A percentile compares a stretch with the other conserved stretches of the same genome.
These are phyloP conservation scores for Clarias macrocephalus DNA, from an alignment of 2,113 vertebrate species.

Conservation along the genomic window DNA sequence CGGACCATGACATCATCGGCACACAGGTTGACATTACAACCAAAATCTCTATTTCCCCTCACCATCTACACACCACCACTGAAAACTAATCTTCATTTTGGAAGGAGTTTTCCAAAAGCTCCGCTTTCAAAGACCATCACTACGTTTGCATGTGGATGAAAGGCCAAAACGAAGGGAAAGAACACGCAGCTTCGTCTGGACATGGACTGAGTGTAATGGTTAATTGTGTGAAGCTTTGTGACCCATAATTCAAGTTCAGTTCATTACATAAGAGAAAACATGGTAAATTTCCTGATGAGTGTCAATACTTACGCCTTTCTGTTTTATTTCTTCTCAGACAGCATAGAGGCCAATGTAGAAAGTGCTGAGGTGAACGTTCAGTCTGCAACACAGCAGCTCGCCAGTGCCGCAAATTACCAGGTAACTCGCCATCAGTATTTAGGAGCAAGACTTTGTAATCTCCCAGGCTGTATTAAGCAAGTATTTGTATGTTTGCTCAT, in stretches of 20 bases:
- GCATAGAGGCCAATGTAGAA: constrained; percentile 98
- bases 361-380: constrained; percentile 84
- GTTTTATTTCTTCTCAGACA: constrained; percentile 75
- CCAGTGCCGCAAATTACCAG: constrained; percentile 87
- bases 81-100: too few relatives aligned
- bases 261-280: neutral
- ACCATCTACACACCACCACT: too few relatives aligned
- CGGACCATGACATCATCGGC: too few relatives aligned
- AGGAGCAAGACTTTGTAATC: neutral
- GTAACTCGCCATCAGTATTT: constrained; percentile 64
- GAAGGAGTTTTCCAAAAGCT: too few relatives aligned
- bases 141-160: too few relatives aligned
- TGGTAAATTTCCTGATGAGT: neutral
- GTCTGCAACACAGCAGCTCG: constrained; percentile 85
- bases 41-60: too few relatives aligned
- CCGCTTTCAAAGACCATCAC: too few relatives aligned
- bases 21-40: too few relatives aligned
- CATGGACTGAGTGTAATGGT: neutral
- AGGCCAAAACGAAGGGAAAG: too few relatives aligned
- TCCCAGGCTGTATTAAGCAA: neutral
- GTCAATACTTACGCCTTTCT: neutral
- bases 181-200: too few relatives aligned
- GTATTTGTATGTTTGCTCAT: neutral
- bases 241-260: neutral
- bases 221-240: neutral